A percentile compares a stretch with the other conserved stretches of the same genome.
Evolutionary conservation across 1,140 invertebrate genomes (phyloP).

Genomic region (Plodia interpunctella): DNA sequence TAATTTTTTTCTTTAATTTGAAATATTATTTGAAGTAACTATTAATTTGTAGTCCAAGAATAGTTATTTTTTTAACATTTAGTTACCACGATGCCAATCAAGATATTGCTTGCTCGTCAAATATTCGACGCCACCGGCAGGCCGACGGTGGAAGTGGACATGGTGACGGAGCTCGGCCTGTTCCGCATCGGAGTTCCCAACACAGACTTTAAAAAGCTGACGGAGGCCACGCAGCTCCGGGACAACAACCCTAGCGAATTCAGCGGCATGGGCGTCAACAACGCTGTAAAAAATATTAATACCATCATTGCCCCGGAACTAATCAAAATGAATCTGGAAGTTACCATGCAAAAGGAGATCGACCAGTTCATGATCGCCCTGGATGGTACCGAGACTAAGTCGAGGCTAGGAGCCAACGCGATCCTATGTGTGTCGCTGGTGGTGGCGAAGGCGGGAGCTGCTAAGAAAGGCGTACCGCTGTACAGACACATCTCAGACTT

Average conservation of each 20-base stretch:
- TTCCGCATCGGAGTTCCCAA: slow-evolving; percentile 97
- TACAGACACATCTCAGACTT: slow-evolving; percentile 94
- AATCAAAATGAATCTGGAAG: slow-evolving; percentile 89
- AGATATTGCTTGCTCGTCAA: slow-evolving; percentile 93
- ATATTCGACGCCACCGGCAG: slow-evolving; percentile 98
- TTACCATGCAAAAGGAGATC: slow-evolving; percentile 92
- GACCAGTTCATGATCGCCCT: slow-evolving; percentile 95
- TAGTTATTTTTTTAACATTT: neutral
- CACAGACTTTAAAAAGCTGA: slow-evolving; percentile 94
- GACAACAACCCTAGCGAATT: slow-evolving; percentile 92
- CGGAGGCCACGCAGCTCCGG: slow-evolving; percentile 96
- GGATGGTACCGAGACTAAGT: slow-evolving; percentile 97
- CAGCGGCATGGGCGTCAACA: slow-evolving; percentile 94
- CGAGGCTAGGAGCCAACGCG: slow-evolving; percentile 96
- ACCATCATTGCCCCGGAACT: slow-evolving; percentile 89
- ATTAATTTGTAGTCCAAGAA: no score
- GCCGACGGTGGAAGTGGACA: slow-evolving; percentile 97
- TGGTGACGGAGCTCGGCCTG: slow-evolving; percentile 87
- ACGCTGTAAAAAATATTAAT: slow-evolving; percentile 95
- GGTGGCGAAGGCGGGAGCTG: slow-evolving; percentile 96
- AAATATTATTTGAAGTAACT: neutral
- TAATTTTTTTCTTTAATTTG: no score
- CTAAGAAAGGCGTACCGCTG: slow-evolving; percentile 92
- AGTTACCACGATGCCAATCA: slow-evolving; percentile 81
- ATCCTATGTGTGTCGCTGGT: slow-evolving; percentile 97